phyloP scores from a whole-genome alignment of 2,888 invertebrate species.

The Torymus tubicola region DNA sequence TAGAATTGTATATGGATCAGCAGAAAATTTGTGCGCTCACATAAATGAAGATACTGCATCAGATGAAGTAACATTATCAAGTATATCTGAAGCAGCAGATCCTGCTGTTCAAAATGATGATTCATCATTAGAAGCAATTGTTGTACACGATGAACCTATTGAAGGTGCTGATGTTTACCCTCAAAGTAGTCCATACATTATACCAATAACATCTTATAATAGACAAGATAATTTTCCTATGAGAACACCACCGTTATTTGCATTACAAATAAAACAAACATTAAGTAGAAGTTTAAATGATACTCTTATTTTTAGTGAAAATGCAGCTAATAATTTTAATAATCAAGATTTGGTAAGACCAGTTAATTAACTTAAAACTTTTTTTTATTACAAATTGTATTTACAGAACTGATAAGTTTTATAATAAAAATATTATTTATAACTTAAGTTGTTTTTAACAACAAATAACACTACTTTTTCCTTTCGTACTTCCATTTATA shows the following conservation, averaged over 20 bases:
- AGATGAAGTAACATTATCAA: neutral
- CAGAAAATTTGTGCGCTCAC: conserved; percentile 14
- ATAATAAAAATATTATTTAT: conserved; percentile 38
- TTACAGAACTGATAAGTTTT: conserved; percentile 39
- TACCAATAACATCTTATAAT: conserved; percentile 34
- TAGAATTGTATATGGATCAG: conserved; percentile 26
- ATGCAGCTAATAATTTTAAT: conserved; percentile 8
- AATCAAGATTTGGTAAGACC: neutral
- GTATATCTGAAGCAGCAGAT: neutral
- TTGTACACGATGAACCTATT: conserved; percentile 31
- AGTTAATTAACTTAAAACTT: neutral
- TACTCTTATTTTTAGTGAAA: conserved; percentile 2
- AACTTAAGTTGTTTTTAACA: conserved; percentile 15
- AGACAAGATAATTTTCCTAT: conserved; percentile 57
- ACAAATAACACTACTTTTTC: conserved; percentile 80
- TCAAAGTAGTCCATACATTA: conserved; percentile 9
- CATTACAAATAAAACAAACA: conserved; percentile 13
- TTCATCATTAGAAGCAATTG: conserved; percentile 36
- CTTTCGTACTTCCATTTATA: conserved; percentile 90
- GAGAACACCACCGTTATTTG: conserved; percentile 59
- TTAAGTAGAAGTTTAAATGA: conserved; percentile 4
- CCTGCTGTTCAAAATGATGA: conserved; percentile 1
- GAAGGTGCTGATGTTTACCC: conserved; percentile 42
- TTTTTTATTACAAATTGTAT: conserved; percentile 41
- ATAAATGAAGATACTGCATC: neutral